Evolutionary conservation across 2,888 invertebrate species (phyloP).

Genomic region (Metellina segmentata): DNA sequence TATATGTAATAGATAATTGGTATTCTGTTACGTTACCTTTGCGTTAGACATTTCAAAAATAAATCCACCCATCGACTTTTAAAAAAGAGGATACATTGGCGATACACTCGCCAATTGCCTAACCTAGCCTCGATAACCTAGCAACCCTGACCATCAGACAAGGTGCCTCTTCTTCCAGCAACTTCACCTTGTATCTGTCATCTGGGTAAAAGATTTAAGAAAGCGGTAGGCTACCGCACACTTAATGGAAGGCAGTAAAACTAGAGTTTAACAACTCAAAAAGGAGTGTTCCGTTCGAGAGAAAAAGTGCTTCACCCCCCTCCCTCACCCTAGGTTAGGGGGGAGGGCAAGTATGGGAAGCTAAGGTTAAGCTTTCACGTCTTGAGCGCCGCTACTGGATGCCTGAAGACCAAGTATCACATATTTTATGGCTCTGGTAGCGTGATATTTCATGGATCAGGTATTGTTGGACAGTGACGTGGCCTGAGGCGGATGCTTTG

Average conservation of each 20-base stretch:
- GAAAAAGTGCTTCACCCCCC: conserved; percentile 1
- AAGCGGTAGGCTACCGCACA: conserved; percentile 54
- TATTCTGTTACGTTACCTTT: no score
- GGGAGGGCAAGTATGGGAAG: not conserved
- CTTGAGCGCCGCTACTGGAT: not conserved
- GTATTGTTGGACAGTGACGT: no score
- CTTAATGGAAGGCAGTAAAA: conserved; percentile 66
- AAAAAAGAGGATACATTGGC: not conserved
- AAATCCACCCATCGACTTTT: not conserved
- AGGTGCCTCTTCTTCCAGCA: conserved; percentile 21
- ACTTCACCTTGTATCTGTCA: conserved; percentile 59
- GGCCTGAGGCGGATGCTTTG: no score
- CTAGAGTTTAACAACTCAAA: conserved; percentile 55
- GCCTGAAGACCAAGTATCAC: not conserved
- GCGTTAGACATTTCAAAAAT: not conserved
- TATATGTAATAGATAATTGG: no score
- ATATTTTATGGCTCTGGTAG: not conserved
- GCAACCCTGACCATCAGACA: not conserved
- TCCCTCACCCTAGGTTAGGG: not conserved
- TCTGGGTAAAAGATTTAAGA: conserved; percentile 56
- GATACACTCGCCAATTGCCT: no score
- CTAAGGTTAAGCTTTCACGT: not conserved
- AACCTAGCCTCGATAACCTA: not conserved
- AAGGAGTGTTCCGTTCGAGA: conserved; percentile 50
- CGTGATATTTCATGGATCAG: not conserved